Evolutionary conservation across 2,888 invertebrate species (phyloP).

Genomic region (Trissonchulus latispiculum): DNA sequence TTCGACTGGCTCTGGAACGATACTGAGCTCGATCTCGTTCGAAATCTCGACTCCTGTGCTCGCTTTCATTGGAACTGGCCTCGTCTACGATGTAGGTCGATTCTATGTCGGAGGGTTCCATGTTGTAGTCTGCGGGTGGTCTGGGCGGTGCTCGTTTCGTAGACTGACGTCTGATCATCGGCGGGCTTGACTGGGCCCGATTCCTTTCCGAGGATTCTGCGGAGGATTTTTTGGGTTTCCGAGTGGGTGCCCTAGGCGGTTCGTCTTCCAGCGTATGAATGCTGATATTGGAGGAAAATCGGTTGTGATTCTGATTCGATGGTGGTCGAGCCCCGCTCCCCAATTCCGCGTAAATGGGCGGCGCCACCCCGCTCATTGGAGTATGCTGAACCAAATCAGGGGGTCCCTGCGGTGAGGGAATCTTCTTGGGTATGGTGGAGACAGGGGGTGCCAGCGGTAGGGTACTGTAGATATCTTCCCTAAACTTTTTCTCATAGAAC

Average conservation of each 20-base stretch:
- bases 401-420: neutral
- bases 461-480: constrained; percentile 14
- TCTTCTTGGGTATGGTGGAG: neutral
- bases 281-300: neutral
- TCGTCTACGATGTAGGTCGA: neutral
- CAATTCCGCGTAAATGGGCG: neutral
- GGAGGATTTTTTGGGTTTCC: neutral
- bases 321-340: neutral
- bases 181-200: neutral
- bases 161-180: neutral
- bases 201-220: neutral
- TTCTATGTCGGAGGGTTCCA: neutral
- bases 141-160: neutral
- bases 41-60: neutral
- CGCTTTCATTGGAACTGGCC: neutral
- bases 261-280: neutral
- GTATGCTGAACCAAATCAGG: neutral
- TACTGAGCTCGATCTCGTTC: neutral
- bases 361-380: neutral
- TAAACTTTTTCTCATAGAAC: constrained; percentile 17
- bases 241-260: neutral
- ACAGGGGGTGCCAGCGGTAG: neutral
- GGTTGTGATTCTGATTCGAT: neutral
- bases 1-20: neutral
- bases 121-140: neutral